Evolutionary conservation across 2,888 invertebrate species (phyloP).

Genomic region (Meiosimyza platycephala): DNA sequence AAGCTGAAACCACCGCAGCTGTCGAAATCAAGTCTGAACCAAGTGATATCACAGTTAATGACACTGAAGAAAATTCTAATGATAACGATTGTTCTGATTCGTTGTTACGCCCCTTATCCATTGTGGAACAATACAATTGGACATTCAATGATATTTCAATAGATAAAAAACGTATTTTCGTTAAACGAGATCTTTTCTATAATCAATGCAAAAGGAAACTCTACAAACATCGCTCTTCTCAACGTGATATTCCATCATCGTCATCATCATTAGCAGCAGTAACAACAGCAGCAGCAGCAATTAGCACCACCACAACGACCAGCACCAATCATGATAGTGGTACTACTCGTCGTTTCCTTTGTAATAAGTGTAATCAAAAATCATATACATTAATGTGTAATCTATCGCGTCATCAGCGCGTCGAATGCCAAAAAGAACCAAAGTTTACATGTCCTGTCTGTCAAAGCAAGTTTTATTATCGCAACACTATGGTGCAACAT

Average conservation of each 20-base stretch:
- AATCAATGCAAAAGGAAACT: constrained; percentile 1
- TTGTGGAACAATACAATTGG: neutral
- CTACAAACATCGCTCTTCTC: neutral
- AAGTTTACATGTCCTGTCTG: constrained; percentile 67
- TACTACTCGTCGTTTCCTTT: constrained; percentile 15
- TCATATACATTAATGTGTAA: constrained; percentile 62
- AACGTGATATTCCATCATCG: neutral
- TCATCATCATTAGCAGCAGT: neutral
- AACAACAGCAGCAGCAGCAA: neutral
- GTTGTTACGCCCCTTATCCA: constrained; percentile 13
- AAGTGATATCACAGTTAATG: neutral
- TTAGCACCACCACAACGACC: neutral
- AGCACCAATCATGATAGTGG: neutral
- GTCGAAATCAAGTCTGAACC: neutral
- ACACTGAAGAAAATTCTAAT: neutral
- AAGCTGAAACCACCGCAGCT: neutral
- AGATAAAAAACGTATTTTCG: constrained; percentile 12
- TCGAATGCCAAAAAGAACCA: constrained; percentile 69
- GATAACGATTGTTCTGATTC: neutral
- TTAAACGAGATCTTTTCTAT: constrained; percentile 28
- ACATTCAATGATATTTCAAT: neutral
- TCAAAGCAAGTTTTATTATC: constrained; percentile 55
- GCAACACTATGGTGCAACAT: constrained; percentile 47
- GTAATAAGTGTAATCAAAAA: constrained; percentile 35
- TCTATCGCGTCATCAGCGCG: constrained; percentile 66